Evolutionary conservation across 1,140 invertebrate species (phyloP), one percentile per base, ranked within the genome.

Genomic region (Pseudomyrmex concolor): DNA sequence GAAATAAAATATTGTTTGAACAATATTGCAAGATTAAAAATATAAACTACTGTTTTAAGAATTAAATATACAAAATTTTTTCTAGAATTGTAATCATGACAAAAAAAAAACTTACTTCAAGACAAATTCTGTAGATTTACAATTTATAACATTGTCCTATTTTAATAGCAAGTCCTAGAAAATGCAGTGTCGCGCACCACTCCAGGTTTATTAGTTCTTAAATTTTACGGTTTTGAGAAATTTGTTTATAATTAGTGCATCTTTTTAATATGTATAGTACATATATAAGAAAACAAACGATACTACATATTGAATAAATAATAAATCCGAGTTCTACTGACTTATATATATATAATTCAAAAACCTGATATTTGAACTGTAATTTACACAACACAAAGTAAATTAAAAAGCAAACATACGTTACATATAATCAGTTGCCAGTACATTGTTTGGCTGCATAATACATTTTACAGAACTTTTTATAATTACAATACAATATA

Each of bases 101-200:
- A 22, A 22, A 68, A 19, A 15, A 80, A 60, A 80, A 2, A 25
- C 25, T 57, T 19, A 43, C 59, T 12, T 70, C 4, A 67, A 68
- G 45, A 67, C 10, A 59, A 9, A 59, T 57, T 48, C 22, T 7
- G 8, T 17, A 34, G 1, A 57, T 78, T 59, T 34, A 59, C 22
- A 70, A 59, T 71, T 43, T 76, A 9, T 15, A 48, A 12, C 19
- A 64, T 45, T 64, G 60, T 59, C 13, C 2, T 1, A 13, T 76
- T 64, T 5, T 54, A 54, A 76, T 70, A 59, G 54, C 59, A 70
- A 71, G 54, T 59, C 76, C 64, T 78, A 78, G 76, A 80, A 34
- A 7, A 80, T 50, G 66, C 34, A 78, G 76, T 80, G 76, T 66
- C 76, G 43, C 66, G 76, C 76, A 80, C 76, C 76, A 80, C 76